Conservation (phyloP, 2,113 vertebrate genomes). For the Alouatta palliata region DNA sequence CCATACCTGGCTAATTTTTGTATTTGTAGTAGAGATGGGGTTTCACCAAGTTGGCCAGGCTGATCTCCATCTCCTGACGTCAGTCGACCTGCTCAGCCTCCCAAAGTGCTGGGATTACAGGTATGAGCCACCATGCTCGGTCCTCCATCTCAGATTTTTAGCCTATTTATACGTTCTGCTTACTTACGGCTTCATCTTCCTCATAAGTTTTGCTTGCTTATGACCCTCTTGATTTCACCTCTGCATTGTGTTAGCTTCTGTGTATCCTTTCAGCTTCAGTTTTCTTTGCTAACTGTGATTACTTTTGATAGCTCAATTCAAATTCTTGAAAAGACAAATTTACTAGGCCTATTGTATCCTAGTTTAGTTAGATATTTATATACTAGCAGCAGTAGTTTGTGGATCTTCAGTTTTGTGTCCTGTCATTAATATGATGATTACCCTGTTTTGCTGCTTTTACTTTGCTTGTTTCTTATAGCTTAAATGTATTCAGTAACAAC, state of each 20-base stretch:
- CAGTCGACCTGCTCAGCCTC: too few species aligned
- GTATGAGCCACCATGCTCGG: too few species aligned
- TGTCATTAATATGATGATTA: neutral
- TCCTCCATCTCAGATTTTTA: neutral
- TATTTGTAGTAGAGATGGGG: too few species aligned
- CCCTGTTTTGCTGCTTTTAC: neutral
- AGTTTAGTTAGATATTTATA: neutral
- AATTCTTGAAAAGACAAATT: conserved; percentile 13
- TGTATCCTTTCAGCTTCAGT: neutral
- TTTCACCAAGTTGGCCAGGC: too few species aligned
- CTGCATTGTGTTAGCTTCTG: neutral
- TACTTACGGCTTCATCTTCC: neutral
- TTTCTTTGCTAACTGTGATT: neutral
- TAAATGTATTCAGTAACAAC: neutral
- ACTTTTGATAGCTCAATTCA: neutral
- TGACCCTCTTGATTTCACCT: neutral
- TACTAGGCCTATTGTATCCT: neutral
- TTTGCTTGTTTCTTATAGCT: neutral
- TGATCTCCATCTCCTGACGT: too few species aligned
- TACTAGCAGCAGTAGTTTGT: neutral
- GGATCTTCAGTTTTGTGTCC: neutral
- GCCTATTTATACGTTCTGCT: neutral
- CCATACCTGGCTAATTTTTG: too few species aligned
- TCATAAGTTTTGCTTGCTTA: neutral
- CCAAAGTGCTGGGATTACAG: too few species aligned